A percentile compares a stretch with the other conserved stretches of the same genome.
Conservation (phyloP, 2,797 vertebrate species). For the Pseudomugil gertrudae region DNA sequence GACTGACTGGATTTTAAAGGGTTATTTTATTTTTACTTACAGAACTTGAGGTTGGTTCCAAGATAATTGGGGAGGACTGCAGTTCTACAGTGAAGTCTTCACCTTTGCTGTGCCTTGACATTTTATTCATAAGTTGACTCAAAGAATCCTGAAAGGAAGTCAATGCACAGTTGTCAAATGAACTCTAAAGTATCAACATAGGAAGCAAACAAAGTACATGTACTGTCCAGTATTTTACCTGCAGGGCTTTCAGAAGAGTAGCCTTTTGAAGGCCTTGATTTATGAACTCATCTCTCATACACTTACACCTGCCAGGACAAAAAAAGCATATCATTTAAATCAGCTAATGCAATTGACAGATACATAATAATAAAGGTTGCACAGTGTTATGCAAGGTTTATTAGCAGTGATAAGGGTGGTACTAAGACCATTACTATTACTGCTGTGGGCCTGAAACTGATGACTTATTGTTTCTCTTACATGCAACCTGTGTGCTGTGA, state of each 20-base stretch:
- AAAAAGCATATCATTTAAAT: no score
- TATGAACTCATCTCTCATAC: conserved; percentile 34
- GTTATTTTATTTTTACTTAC: conserved; percentile 43
- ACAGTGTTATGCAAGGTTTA: background rate
- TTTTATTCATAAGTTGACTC: conserved; percentile 48
- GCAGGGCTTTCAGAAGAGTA: conserved; percentile 61
- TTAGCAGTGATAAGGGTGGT: background rate
- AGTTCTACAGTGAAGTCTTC: conserved; percentile 71
- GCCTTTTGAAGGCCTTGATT: conserved; percentile 56
- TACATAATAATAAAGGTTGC: background rate
- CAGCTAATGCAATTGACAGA: no score
- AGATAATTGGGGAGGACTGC: conserved; percentile 69
- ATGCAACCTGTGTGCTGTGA: no score
- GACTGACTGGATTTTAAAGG: no score
- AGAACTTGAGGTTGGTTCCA: conserved; percentile 34
- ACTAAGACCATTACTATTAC: background rate
- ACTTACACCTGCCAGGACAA: conserved; percentile 53
- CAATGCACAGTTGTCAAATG: background rate
- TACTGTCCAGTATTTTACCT: conserved; percentile 60
- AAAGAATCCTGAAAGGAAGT: conserved; percentile 70
- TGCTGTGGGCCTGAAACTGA: no score
- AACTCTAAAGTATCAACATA: background rate
- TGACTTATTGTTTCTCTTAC: no score
- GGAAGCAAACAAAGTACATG: background rate
- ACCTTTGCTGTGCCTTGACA: conserved; percentile 51